Evolutionary conservation across 2,888 invertebrate species (phyloP).

Genomic region (Macropis europaea): DNA sequence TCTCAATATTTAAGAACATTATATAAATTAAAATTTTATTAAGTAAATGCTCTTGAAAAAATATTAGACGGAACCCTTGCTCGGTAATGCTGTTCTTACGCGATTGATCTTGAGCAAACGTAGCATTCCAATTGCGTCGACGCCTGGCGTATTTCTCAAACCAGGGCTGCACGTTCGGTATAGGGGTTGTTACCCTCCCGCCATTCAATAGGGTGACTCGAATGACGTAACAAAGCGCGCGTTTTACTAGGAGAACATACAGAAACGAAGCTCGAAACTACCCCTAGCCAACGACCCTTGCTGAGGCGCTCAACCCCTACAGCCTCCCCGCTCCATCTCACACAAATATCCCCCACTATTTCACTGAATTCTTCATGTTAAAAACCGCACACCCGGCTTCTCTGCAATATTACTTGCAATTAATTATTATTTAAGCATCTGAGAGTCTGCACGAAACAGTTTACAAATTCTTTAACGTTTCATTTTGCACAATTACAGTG

Average conservation of each 20-base stretch:
- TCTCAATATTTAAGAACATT: too few relatives aligned
- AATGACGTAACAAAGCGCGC: conserved; percentile 79
- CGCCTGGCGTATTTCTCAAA: conserved; percentile 76
- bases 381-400: too few relatives aligned
- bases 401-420: too few relatives aligned
- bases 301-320: neutral
- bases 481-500: too few relatives aligned
- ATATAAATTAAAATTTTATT: too few relatives aligned
- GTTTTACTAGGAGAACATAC: conserved; percentile 76
- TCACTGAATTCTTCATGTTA: too few relatives aligned
- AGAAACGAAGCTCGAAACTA: conserved; percentile 17
- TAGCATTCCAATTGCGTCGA: conserved; percentile 72
- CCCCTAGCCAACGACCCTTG: conserved; percentile 27
- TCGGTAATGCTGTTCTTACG: neutral
- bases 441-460: too few relatives aligned
- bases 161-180: conserved; percentile 69
- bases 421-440: too few relatives aligned
- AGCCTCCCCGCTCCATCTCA: too few relatives aligned
- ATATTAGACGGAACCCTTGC: too few relatives aligned
- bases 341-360: neutral
- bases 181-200: conserved; percentile 62
- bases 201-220: conserved; percentile 66
- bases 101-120: neutral
- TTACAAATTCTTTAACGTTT: too few relatives aligned
- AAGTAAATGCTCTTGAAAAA: too few relatives aligned